Conservation (phyloP, 2,797 vertebrate genomes). For the Amphiprion clarkii region DNA sequence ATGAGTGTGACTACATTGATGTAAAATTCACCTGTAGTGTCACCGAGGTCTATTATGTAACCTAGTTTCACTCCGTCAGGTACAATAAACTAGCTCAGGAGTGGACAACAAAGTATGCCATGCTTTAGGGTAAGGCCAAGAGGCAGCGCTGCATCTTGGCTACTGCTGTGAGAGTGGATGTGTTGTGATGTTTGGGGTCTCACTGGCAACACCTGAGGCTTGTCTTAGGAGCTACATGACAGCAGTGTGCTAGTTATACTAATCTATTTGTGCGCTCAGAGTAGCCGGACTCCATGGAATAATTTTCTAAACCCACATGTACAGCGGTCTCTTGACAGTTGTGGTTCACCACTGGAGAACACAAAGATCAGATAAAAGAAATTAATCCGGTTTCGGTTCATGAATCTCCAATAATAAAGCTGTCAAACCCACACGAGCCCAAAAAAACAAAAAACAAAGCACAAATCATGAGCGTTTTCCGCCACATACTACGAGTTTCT, state of each 20-base stretch:
- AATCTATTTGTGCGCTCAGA: background rate
- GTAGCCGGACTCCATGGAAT: background rate
- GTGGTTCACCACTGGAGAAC: background rate
- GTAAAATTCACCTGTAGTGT: slow-evolving; percentile 12
- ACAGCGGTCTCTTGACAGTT: background rate
- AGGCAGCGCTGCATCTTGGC: slow-evolving; percentile 75
- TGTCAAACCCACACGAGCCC: too few relatives aligned
- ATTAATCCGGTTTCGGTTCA: background rate
- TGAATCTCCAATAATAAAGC: background rate
- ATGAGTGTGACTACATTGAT: background rate
- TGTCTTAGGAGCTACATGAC: slow-evolving; percentile 14
- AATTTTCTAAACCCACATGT: too few relatives aligned
- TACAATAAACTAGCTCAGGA: slow-evolving; percentile 99
- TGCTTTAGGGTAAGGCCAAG: slow-evolving; percentile 95
- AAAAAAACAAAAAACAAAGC: background rate
- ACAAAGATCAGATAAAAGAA: background rate
- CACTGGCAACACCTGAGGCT: slow-evolving; percentile 42
- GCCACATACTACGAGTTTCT: background rate
- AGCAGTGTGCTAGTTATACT: slow-evolving; percentile 49
- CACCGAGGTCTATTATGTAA: slow-evolving; percentile 48
- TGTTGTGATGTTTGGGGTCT: slow-evolving; percentile 53
- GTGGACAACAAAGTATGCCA: slow-evolving; percentile 99
- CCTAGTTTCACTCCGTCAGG: slow-evolving; percentile 86
- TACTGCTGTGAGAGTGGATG: slow-evolving; percentile 53
- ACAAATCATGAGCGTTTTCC: background rate